phyloP scores from a whole-genome alignment of 2,888 invertebrate species.

The Leucophenga maculata region DNA sequence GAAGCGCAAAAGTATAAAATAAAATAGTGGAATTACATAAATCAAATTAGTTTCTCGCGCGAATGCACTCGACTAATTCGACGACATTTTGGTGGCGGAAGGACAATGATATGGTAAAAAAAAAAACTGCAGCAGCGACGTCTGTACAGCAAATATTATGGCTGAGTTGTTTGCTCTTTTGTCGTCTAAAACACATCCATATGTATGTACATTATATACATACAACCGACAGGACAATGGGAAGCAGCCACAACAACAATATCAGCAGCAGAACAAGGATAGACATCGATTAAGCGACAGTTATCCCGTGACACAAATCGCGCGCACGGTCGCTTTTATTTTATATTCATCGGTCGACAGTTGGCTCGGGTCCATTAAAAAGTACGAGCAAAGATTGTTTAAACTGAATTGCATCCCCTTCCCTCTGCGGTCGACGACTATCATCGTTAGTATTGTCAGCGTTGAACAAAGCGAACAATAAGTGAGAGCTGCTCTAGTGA shows the following conservation, averaged over 20 bases:
- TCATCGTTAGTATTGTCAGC: neutral
- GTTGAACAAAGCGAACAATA: neutral
- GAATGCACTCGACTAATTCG: constrained; percentile 64
- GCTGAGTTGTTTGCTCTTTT: too few relatives aligned
- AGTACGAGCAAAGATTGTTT: constrained; percentile 24
- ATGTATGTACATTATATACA: constrained; percentile 1
- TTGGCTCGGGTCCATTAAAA: constrained; percentile 53
- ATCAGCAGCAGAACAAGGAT: too few relatives aligned
- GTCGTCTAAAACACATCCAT: constrained; percentile 23
- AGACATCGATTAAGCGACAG: constrained; percentile 53
- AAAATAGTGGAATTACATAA: constrained; percentile 62
- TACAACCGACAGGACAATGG: neutral
- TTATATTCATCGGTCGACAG: constrained; percentile 41
- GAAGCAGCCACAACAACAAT: constrained; percentile 6
- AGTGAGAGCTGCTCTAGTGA: neutral
- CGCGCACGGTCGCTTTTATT: constrained; percentile 40
- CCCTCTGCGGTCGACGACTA: neutral
- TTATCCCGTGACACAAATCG: constrained; percentile 58
- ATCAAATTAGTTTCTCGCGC: constrained; percentile 66
- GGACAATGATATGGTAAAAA: neutral
- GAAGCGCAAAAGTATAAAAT: constrained; percentile 38
- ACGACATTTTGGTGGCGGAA: constrained; percentile 18
- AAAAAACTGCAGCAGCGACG: constrained; percentile 14
- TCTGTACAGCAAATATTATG: constrained; percentile 1
- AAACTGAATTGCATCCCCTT: neutral